phyloP scores from a whole-genome alignment of 2,113 vertebrate genomes.

The Pelecanoides urinatrix region DNA sequence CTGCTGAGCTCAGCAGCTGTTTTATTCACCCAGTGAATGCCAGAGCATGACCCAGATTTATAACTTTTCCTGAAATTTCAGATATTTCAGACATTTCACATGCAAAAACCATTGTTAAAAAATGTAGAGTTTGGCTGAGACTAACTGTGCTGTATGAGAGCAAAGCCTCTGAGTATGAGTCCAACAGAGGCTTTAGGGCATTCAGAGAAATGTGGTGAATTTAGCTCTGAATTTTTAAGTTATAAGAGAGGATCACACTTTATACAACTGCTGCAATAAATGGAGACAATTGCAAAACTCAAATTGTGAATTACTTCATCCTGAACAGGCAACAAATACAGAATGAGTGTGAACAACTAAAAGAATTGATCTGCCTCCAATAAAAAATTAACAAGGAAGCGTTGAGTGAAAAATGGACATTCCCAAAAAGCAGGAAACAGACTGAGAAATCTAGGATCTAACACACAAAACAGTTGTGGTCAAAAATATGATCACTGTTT shows the following conservation, averaged over 20 bases:
- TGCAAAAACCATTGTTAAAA: background rate
- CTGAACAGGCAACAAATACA: background rate
- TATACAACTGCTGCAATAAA: background rate
- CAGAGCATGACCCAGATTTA: background rate
- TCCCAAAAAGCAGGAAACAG: background rate
- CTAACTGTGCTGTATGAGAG: background rate
- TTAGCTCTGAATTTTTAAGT: background rate
- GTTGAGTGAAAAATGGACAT: background rate
- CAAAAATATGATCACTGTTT: slow-evolving; percentile 2
- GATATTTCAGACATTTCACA: background rate
- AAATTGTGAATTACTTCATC: background rate
- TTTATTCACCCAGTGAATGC: background rate
- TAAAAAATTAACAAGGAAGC: background rate
- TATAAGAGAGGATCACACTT: background rate
- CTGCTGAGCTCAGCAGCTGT: background rate
- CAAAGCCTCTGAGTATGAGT: background rate
- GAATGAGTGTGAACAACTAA: background rate
- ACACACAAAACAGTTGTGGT: background rate
- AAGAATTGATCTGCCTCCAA: background rate
- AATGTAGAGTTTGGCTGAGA: background rate
- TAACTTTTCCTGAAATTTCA: background rate
- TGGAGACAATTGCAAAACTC: background rate
- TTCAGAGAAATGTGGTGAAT: background rate
- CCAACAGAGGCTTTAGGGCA: background rate
- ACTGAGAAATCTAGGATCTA: background rate